These are phyloP conservation scores for Sceloporus tristichus DNA, from an alignment of 2,113 vertebrate genomes.

Conservation along the genomic window DNA sequence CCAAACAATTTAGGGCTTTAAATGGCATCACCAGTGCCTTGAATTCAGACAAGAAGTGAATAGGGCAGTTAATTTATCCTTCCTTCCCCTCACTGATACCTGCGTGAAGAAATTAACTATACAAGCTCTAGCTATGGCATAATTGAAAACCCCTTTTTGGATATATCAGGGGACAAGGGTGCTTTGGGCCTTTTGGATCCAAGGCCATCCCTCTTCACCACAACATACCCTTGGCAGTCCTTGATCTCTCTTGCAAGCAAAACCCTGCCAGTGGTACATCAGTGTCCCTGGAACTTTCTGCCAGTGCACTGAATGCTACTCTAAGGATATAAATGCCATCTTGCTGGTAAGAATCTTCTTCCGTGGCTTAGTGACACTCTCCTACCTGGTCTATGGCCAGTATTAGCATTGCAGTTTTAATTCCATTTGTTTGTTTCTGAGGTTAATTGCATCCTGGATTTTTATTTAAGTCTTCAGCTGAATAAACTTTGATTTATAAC, in stretches of 20 bases:
- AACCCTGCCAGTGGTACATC: not conserved
- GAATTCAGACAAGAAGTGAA: no score
- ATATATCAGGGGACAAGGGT: not conserved
- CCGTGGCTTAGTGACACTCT: not conserved
- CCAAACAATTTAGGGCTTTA: no score
- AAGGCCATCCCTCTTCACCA: no score
- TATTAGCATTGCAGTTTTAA: not conserved
- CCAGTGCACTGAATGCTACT: not conserved
- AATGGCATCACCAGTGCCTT: no score
- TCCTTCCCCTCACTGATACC: not conserved
- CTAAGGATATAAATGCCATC: no score
- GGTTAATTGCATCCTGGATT: not conserved
- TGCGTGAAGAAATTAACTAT: not conserved
- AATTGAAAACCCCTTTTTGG: not conserved
- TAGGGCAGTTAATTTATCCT: no score
- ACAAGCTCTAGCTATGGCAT: not conserved
- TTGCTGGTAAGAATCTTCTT: not conserved
- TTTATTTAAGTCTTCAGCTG: not conserved
- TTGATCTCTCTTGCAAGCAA: not conserved
- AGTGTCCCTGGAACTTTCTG: not conserved
- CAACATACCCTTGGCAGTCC: no score
- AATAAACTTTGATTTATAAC: no score
- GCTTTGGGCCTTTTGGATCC: not conserved
- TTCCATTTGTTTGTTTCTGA: not conserved
- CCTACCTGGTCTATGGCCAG: not conserved